phyloP scores from a whole-genome alignment of 53 echinoderm and acorn worm genomes.

The Mesocentrotus franciscanus region DNA sequence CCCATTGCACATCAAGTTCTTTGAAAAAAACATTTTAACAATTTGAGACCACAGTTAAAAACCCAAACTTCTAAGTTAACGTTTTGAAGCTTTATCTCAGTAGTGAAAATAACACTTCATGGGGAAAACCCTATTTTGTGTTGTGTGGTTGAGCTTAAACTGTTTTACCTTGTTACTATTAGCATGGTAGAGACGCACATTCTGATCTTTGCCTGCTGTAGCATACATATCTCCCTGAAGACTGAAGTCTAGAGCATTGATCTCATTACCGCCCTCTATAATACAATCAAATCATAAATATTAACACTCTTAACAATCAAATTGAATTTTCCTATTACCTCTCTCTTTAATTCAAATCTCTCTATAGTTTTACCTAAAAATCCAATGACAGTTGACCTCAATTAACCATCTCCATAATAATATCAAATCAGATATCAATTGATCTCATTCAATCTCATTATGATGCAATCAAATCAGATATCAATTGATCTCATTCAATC shows the following conservation, averaged over 20 bases:
- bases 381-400: too few relatives aligned
- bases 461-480: too few relatives aligned
- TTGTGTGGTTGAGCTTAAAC: neutral
- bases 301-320: neutral
- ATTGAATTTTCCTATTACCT: neutral
- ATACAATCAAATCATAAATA: conserved; percentile 33
- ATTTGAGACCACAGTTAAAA: too few relatives aligned
- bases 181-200: conserved; percentile 83
- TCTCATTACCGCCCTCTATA: conserved; percentile 91
- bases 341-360: too few relatives aligned
- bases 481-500: too few relatives aligned
- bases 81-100: too few relatives aligned
- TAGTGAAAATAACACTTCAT: neutral
- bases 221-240: conserved; percentile 89
- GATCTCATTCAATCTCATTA: neutral
- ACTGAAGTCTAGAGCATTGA: conserved; percentile 97
- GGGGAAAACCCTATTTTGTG: neutral
- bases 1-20: too few relatives aligned
- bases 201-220: conserved; percentile 94
- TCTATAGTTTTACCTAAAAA: too few relatives aligned
- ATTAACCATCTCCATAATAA: neutral
- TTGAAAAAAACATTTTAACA: too few relatives aligned
- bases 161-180: conserved; percentile 82
- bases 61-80: too few relatives aligned
- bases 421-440: neutral